Conservation (phyloP, 2,113 vertebrate genomes). For the Pelecanoides urinatrix region DNA sequence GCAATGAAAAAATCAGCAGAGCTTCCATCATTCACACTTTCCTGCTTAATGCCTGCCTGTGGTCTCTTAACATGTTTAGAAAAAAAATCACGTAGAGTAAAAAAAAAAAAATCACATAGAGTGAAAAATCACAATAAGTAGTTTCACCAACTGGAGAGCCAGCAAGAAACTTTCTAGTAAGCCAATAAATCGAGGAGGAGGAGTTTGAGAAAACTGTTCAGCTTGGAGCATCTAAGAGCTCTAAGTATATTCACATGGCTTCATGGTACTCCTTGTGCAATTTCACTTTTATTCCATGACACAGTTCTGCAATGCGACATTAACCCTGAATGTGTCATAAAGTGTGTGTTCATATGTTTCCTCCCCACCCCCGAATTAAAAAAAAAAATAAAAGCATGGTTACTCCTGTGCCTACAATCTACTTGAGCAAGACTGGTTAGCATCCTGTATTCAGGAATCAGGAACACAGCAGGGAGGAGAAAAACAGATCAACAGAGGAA, state of each 20-base stretch:
- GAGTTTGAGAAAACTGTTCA: not conserved
- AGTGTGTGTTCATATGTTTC: not conserved
- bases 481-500: not conserved
- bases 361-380: not conserved
- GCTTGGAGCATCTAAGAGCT: not conserved
- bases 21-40: not conserved
- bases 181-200: not conserved
- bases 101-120: not conserved
- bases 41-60: not conserved
- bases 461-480: not conserved
- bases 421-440: too few relatives aligned
- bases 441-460: not conserved
- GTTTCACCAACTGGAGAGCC: not conserved
- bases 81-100: not conserved
- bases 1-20: not conserved
- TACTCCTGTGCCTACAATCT: not conserved
- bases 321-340: not conserved
- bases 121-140: not conserved
- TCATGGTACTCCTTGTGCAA: not conserved
- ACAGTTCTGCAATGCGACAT: not conserved
- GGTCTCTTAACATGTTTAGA: not conserved
- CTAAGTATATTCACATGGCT: not conserved
- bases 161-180: not conserved
- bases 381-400: not conserved
- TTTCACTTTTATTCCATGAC: not conserved